phyloP scores from a whole-genome alignment of 2,113 vertebrate species.

The Cavia aperea region DNA sequence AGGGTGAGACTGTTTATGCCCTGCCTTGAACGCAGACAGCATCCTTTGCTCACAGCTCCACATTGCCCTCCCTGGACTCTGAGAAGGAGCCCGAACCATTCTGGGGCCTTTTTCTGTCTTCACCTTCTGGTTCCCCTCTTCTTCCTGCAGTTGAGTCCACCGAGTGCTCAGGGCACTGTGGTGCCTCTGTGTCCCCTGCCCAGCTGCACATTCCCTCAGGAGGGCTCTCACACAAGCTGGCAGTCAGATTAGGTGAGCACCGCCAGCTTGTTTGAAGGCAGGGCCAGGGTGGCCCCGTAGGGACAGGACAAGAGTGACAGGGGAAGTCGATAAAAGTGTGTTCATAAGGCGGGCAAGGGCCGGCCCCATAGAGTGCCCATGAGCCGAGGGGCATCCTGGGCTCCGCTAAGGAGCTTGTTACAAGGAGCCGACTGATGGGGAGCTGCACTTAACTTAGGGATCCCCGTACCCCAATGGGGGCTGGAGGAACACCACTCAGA shows the following conservation, averaged over 20 bases:
- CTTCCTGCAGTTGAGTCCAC: not conserved
- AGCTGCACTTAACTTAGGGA: not conserved
- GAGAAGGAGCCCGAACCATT: not conserved
- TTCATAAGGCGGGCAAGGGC: not conserved
- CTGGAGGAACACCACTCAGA: not conserved
- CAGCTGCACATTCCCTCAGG: not conserved
- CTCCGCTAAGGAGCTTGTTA: not conserved
- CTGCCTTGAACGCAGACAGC: not conserved
- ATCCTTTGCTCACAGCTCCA: not conserved
- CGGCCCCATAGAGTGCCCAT: not conserved
- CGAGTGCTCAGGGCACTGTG: not conserved
- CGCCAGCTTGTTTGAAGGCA: not conserved
- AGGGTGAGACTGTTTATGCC: not conserved
- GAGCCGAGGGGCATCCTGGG: not conserved
- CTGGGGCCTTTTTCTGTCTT: accelerated
- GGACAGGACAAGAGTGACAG: not conserved
- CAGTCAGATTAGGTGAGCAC: not conserved
- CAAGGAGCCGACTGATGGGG: not conserved
- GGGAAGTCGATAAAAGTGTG: not conserved
- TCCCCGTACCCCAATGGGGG: not conserved
- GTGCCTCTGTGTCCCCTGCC: not conserved
- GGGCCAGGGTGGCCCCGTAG: not conserved
- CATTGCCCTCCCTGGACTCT: not conserved
- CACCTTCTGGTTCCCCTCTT: not conserved
- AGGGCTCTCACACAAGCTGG: not conserved